Percentiles rank a stretch among this genome's conserved stretches.
Evolutionary conservation across 1,140 invertebrate species (phyloP).

Genomic region (Megathymus violae): DNA sequence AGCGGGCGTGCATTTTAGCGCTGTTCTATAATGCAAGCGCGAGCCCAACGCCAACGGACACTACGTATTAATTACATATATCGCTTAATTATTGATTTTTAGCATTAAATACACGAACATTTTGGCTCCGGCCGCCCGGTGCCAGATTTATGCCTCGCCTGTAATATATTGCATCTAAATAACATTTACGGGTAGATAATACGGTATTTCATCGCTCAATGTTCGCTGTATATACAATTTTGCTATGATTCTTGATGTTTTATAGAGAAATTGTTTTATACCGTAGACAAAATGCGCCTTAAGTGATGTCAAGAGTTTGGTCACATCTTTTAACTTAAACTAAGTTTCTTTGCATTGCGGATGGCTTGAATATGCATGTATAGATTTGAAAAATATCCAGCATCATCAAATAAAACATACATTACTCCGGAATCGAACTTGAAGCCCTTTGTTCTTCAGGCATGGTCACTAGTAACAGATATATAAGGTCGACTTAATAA

Average conservation of each 20-base stretch:
- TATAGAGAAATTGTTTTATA: no score
- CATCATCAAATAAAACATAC: no score
- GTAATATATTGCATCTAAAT: slow-evolving; percentile 53
- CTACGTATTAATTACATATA: slow-evolving; percentile 76
- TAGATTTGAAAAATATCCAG: no score
- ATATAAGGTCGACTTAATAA: no score
- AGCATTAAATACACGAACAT: slow-evolving; percentile 68
- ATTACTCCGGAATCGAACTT: no score
- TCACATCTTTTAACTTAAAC: no score
- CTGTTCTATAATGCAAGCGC: slow-evolving; percentile 65
- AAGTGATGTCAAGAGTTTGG: no score
- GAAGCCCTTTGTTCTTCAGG: no score
- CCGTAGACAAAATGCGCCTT: no score
- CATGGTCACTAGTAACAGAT: no score
- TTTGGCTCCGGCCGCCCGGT: slow-evolving; percentile 50
- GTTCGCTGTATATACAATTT: slow-evolving; percentile 18
- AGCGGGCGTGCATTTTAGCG: slow-evolving; percentile 57
- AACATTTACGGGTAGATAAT: slow-evolving; percentile 35
- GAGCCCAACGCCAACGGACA: slow-evolving; percentile 47
- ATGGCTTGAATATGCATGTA: no score
- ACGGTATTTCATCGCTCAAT: slow-evolving; percentile 22
- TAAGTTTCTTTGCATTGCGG: no score
- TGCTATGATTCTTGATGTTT: slow-evolving; percentile 7
- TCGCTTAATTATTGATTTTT: slow-evolving; percentile 79
- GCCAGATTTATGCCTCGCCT: slow-evolving; percentile 56